Conservation (phyloP, 2,888 invertebrate genomes). For the Lepidocyrtinus sp. region DNA sequence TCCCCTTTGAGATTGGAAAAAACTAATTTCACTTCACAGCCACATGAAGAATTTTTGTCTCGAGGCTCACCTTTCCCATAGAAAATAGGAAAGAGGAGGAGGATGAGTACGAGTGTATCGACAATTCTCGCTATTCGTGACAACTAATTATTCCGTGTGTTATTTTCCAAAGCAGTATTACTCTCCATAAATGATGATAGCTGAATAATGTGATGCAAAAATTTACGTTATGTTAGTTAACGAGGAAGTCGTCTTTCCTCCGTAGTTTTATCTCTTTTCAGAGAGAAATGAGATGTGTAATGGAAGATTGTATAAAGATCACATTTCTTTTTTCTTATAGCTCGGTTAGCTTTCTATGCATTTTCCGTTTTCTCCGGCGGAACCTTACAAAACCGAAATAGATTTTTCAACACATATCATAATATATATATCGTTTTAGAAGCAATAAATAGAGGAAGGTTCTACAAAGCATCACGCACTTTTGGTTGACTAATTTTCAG, state of each 20-base stretch:
- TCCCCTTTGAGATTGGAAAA: conserved; percentile 33
- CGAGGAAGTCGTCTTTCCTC: not conserved
- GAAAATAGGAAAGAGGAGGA: conserved; percentile 36
- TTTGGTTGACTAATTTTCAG: conserved; percentile 39
- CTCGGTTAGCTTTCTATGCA: not conserved
- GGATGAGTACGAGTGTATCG: conserved; percentile 39
- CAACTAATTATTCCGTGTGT: conserved; percentile 39
- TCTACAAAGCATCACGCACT: conserved; percentile 15
- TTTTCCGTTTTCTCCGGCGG: conserved; percentile 30
- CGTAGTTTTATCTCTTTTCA: not conserved
- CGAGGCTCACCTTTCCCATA: conserved; percentile 40
- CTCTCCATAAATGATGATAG: conserved; percentile 1
- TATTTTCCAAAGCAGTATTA: not conserved
- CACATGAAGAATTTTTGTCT: conserved; percentile 55
- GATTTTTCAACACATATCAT: conserved; percentile 28
- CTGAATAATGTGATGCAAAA: conserved; percentile 4
- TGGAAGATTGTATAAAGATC: not conserved
- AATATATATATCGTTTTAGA: conserved; percentile 7
- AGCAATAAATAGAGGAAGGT: not conserved
- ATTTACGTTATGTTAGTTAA: not conserved
- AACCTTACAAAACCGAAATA: conserved; percentile 45
- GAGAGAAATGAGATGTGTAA: not conserved
- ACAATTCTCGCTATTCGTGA: conserved; percentile 58
- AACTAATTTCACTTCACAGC: conserved; percentile 65
- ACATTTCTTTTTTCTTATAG: not conserved